These are phyloP conservation scores for Cyprinodon brontotheroides DNA, from an alignment of 2,113 vertebrate species.

Conservation along the genomic window DNA sequence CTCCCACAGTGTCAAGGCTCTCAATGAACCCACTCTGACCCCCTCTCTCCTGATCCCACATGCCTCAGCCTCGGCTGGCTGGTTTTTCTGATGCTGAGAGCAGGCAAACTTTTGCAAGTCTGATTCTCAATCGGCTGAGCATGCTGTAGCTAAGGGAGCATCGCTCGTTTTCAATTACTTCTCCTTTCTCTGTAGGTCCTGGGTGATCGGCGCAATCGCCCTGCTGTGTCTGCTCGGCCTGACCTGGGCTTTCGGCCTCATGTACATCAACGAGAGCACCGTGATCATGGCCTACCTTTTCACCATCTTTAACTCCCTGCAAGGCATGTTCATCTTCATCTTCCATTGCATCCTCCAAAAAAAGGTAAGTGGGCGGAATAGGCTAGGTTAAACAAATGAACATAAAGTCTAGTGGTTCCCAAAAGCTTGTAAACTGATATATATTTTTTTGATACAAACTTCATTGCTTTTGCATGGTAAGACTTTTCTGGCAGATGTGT, in stretches of 20 bases:
- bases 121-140: neutral
- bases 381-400: slow-evolving; percentile 7
- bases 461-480: neutral
- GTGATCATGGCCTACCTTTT: slow-evolving; percentile 99
- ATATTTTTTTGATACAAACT: neutral
- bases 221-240: slow-evolving; percentile 96
- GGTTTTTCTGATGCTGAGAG: slow-evolving; percentile 21
- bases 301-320: slow-evolving; percentile 99
- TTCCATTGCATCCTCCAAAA: slow-evolving; percentile 99
- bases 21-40: slow-evolving; percentile 50
- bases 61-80: slow-evolving; percentile 38
- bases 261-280: slow-evolving; percentile 99
- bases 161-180: neutral
- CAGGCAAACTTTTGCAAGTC: slow-evolving; percentile 13
- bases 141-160: neutral
- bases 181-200: slow-evolving; percentile 83
- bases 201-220: slow-evolving; percentile 98
- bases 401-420: neutral
- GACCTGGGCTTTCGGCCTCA: slow-evolving; percentile 98
- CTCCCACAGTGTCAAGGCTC: slow-evolving; percentile 38
- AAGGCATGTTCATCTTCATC: slow-evolving; percentile 99
- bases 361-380: slow-evolving; percentile 84
- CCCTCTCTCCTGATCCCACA: slow-evolving; percentile 40
- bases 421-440: neutral
- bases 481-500: neutral